Percentiles rank a stretch among this genome's conserved stretches.
Conservation (phyloP, 2,113 vertebrate species). For the mouse (Mus musculus) region DNA sequence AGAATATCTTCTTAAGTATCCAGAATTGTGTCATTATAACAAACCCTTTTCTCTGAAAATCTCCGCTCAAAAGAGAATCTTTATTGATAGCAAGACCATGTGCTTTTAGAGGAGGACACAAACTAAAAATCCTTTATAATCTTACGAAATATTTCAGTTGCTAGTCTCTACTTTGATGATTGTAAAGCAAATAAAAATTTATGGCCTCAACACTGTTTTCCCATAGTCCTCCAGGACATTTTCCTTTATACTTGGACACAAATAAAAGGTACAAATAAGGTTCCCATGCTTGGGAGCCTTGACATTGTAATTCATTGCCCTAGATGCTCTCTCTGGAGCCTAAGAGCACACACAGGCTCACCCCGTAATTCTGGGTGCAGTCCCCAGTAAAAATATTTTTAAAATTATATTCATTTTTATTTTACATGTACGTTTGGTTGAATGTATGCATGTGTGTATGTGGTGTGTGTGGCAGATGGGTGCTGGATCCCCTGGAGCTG, state of each 20-base stretch:
- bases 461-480: too few species aligned
- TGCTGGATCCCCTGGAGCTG: not conserved
- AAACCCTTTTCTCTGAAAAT: slow-evolving; percentile 33
- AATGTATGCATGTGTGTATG: not conserved
- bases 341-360: slow-evolving; percentile 36
- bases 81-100: not conserved
- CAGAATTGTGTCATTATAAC: slow-evolving; percentile 17
- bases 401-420: not conserved
- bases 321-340: not conserved
- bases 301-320: slow-evolving; percentile 15
- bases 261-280: not conserved
- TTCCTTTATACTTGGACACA: slow-evolving; percentile 35
- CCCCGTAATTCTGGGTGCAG: not conserved
- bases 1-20: slow-evolving; percentile 54
- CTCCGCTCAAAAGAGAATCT: slow-evolving; percentile 3
- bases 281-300: not conserved
- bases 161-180: slow-evolving; percentile 38
- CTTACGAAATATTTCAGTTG: slow-evolving; percentile 50
- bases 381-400: not conserved
- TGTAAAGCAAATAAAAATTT: slow-evolving; percentile 42
- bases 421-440: not conserved
- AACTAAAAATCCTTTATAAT: slow-evolving; percentile 38
- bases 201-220: slow-evolving; percentile 24
- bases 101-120: slow-evolving; percentile 7
- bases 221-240: not conserved